Evolutionary conservation across 2,888 invertebrate genomes (phyloP).

Genomic region (Galerucella nymphaeae): DNA sequence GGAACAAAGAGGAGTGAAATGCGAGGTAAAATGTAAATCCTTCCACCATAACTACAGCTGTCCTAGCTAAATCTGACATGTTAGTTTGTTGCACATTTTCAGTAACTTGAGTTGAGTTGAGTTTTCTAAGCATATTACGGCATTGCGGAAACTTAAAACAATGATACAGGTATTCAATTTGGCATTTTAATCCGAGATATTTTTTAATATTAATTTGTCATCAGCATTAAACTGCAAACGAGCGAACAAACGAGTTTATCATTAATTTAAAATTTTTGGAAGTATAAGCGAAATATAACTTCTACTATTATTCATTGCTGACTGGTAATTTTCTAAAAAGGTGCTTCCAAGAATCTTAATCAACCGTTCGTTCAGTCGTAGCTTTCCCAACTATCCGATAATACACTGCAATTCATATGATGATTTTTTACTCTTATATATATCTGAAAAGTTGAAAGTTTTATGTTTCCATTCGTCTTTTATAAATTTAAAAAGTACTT

Average conservation of each 20-base stretch:
- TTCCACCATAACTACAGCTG: constrained; percentile 1
- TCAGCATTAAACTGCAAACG: not conserved
- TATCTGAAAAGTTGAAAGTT: no score
- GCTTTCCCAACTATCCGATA: no score
- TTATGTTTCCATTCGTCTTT: no score
- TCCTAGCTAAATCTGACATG: constrained; percentile 8
- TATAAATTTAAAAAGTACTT: no score
- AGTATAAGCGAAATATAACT: not conserved
- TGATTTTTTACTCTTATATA: no score
- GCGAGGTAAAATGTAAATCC: not conserved
- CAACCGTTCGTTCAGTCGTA: no score
- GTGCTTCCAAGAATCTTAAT: not conserved
- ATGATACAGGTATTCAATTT: not conserved
- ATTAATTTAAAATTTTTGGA: constrained; percentile 1
- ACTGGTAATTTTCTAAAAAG: not conserved
- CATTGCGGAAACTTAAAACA: not conserved
- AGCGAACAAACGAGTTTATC: no score
- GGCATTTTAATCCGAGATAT: not conserved
- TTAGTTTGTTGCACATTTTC: constrained; percentile 14
- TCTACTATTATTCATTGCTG: not conserved
- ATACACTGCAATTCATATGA: no score
- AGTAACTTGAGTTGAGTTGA: not conserved
- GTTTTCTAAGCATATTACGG: not conserved
- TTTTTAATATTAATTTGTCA: constrained; percentile 4
- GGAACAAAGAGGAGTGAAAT: not conserved